Percentiles rank a stretch among this genome's conserved stretches.
phyloP scores from a whole-genome alignment of 2,113 vertebrate genomes.

The Thunnus maccoyii region DNA sequence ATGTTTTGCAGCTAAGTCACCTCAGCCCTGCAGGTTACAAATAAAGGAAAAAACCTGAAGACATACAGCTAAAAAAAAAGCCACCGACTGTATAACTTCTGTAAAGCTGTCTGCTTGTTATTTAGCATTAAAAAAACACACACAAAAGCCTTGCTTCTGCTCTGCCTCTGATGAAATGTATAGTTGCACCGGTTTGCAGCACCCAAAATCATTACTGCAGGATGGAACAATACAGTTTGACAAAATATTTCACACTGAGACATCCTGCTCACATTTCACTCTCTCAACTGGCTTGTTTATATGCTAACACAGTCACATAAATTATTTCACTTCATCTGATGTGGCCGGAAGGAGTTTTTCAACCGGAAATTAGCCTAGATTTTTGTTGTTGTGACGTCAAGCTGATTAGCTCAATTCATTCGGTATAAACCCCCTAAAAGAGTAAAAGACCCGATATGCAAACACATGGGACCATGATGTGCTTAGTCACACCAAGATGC shows the following conservation, averaged over 20 bases:
- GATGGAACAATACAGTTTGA: slow-evolving; percentile 35
- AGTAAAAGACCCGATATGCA: slow-evolving; percentile 5
- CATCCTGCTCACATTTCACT: slow-evolving; percentile 20
- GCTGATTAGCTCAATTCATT: slow-evolving; percentile 30
- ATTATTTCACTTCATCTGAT: slow-evolving; percentile 35
- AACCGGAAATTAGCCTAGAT: slow-evolving; percentile 16
- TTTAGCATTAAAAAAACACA: background rate
- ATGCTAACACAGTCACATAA: slow-evolving; percentile 1
- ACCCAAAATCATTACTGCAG: slow-evolving; percentile 2
- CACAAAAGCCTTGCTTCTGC: background rate
- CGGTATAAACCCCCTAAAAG: background rate
- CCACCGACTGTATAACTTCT: background rate
- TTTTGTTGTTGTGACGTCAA: slow-evolving; percentile 25
- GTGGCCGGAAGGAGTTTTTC: slow-evolving; percentile 2
- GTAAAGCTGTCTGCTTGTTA: background rate
- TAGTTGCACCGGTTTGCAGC: background rate
- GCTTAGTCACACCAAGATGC: slow-evolving; percentile 34
- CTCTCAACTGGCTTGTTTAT: background rate
- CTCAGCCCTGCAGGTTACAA: background rate
- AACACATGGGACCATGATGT: slow-evolving; percentile 5
- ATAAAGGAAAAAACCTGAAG: background rate
- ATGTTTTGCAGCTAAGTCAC: background rate
- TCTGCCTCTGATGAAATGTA: slow-evolving; percentile 17
- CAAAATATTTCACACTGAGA: background rate
- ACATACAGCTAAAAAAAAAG: background rate